A percentile compares a stretch with the other conserved stretches of the same genome.
Conservation (phyloP, 2,888 invertebrate species). For the Oscheius sp. region DNA sequence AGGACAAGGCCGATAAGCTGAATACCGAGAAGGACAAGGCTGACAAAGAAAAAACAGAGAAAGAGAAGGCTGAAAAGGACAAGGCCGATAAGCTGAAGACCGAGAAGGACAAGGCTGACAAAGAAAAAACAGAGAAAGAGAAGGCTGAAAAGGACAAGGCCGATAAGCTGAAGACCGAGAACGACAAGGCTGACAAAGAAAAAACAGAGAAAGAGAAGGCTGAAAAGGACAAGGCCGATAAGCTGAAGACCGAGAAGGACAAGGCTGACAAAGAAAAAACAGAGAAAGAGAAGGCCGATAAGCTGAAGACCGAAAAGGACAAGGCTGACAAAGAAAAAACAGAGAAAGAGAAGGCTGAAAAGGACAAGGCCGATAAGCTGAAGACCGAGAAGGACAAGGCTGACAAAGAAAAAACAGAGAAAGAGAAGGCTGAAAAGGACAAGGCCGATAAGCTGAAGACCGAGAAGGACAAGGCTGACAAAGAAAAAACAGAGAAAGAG, state of each 20-base stretch:
- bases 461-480: constrained; percentile 10
- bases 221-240: constrained; percentile 7
- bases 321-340: constrained; percentile 20
- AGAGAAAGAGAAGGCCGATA: constrained; percentile 12
- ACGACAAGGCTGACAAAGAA: constrained; percentile 10
- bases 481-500: constrained; percentile 14
- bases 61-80: constrained; percentile 10
- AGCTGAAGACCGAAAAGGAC: constrained; percentile 15
- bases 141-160: constrained; percentile 13
- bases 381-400: constrained; percentile 8
- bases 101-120: background rate
- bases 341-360: constrained; percentile 16
- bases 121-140: constrained; percentile 14
- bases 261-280: constrained; percentile 7
- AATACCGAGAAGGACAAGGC: constrained; percentile 18
- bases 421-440: constrained; percentile 12
- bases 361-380: constrained; percentile 12
- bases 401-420: constrained; percentile 12
- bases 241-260: constrained; percentile 12
- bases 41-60: constrained; percentile 7
- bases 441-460: constrained; percentile 12
- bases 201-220: constrained; percentile 18
- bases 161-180: constrained; percentile 14
- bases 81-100: constrained; percentile 17
- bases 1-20: constrained; percentile 17